Evolutionary conservation across 2,797 vertebrate species (phyloP), one percentile per base, ranked within the genome.

Genomic region (Platyrinchus mystaceus): DNA sequence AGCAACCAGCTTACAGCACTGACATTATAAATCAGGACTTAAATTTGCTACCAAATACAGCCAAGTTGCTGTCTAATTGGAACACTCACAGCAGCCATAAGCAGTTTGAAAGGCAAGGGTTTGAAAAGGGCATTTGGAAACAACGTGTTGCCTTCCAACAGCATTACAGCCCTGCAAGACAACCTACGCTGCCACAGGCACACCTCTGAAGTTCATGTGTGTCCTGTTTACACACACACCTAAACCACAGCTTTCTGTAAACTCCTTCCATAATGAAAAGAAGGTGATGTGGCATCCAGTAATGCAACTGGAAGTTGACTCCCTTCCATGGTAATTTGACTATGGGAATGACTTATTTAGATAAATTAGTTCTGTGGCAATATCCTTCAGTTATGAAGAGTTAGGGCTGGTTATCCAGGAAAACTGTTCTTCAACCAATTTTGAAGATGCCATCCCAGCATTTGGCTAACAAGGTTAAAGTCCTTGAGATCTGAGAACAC

Each of bases 31-130:
- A 86, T 78, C 64, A 78, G 34, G 47, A 83, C 46, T 75, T 71
- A 30, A 87, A 66, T 53, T 68, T 84, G 34, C 32, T 77, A 75
- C 71, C 60, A 89, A 82, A 82, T 36, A 69, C 63, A 91, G 84
- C 44, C 78, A 76, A 55, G 64, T 50, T 44, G 12, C 17, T 58
- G 55, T 78, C 75, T 74, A 50, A 87, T 12, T 32, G 70, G 55
- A 73, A 55, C 11, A 43, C 10, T 53, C 22, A 9, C 1, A 56
- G 52, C 47, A 77, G 56, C 60, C 0, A 0, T 10, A 47, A 63
- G 52, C 34, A 34, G 15, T 41, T 30, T 39, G 62, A 46, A 60
- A 82, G 63, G n/a, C 49, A 52, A 56, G 3, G 24, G 41, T 34
- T 82, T 60, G 55, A 14, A 76, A 87, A 83, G 19, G 34, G 50